Evolutionary conservation across 2,113 vertebrate genomes (phyloP), one percentile per base, ranked within the genome.

Genomic region (Malaclemys terrapin): DNA sequence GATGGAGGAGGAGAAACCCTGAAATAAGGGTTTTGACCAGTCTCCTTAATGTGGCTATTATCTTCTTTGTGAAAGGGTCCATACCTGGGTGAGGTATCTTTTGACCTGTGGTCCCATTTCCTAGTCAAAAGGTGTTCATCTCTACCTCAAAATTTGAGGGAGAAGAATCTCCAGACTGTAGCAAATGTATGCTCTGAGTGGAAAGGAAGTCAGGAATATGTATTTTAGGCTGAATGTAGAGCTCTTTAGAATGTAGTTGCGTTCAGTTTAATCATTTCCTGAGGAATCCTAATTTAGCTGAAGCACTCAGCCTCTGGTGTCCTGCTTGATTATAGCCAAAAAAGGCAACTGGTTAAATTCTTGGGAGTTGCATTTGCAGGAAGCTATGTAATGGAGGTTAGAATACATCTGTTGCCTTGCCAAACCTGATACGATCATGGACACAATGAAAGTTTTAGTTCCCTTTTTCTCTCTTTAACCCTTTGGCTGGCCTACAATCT

Each of bases 251-350:
- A 80, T 57, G 93, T 97, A 92, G 93, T 98, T 98, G 95, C 96
- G 98, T 97, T 95, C n/a, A 91, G 94, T 98, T 98, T 98, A 97
- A 96, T 98, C 96, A 98, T 98, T 98, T 98, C 98, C 98, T 98
- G 97, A 98, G 96, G 97, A 98, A 97, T 97, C 96, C 95, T 94
- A 97, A 97, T 97, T 98, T 96, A 98, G 97, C 96, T 97, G 91
- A 97, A 96, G 93, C 86, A 19, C 78, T 84, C 80, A 96, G 94
- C 92, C 86, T 97, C 94, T 97, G 94, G 91, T 88, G 93, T 98
- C 97, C 96, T 98, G 95, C 96, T 96, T 95, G 91, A 96, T 98
- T 98, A 98, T 98, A 95, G 98, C 98, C 98, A 98, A 98, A 98
- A 98, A 98, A 98, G 98, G 98, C 98, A 98, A 98, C 95, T 97